Evolutionary conservation across 2,888 invertebrate genomes (phyloP), one percentile per base, ranked within the genome.

Genomic region (Sphaeridia pumilis): DNA sequence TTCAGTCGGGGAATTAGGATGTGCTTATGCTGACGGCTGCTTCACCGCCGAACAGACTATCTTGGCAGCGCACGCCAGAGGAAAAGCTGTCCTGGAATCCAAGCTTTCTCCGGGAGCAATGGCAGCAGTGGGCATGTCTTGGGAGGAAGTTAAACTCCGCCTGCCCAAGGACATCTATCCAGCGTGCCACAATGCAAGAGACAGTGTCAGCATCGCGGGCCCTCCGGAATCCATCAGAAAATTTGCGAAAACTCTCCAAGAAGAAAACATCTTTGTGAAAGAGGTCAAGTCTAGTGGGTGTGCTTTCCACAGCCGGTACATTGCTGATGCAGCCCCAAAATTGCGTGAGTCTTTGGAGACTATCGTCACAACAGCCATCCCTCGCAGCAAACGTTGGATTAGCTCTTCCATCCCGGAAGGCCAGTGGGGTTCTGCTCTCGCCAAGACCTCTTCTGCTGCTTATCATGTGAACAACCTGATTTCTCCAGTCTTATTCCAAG

Each of bases 11-110:
- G 90, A 92, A 73, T 76, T 87, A 64, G 89, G 89, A 1, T 95
- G 94, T 72, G 94, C 92, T 12, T 95, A 95, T 73, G 93, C 93
- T 20, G 95, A 95, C 75, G 92, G 89, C 12, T 86, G 89, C 43
- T 82, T 97, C 66, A 90, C 89, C 4, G 83, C 85, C 2, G 92
- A 92, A 70, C 94, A 97, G 73, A 84, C 93, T 0, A 83, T 95
- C 52, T 73, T 94, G 64, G 84, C 90, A 46, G 93, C 95, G 31
- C 95, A 88, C 73, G 46, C 51, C 1, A 20, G 77, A 58, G 73
- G 73, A 20, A 65, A 63, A 31, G 64, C 67, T 45, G 31, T 90
- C 65, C 70, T 81, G 62, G 87, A 88, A 65, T 81, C 84, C 5
- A 76, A 78, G 62, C 71, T 88, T 63, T 70, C 79, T 12, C 72